A percentile compares a stretch with the other conserved stretches of the same genome.
Conservation (phyloP, 2,113 vertebrate species). For the Paracanthobrama guichenoti region DNA sequence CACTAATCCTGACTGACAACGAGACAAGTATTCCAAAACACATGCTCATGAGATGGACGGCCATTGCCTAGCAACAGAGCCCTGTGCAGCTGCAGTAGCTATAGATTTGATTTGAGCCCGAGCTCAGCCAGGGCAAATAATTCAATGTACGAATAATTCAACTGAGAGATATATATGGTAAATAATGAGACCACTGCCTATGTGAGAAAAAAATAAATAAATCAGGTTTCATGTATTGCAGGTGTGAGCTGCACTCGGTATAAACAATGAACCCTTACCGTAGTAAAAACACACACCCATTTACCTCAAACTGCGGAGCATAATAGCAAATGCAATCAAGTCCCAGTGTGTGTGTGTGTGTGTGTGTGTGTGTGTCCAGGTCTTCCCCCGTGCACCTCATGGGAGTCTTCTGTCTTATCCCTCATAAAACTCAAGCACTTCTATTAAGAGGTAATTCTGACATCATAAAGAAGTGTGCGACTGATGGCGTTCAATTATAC, state of each 20-base stretch:
- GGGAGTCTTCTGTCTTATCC: not conserved
- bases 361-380: constrained; percentile 4
- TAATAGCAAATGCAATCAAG: not conserved
- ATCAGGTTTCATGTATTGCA: not conserved
- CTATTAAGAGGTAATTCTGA: constrained; percentile 31
- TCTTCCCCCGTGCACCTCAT: constrained; percentile 19
- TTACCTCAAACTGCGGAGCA: not conserved
- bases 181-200: constrained; percentile 1
- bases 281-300: not conserved
- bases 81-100: constrained; percentile 62
- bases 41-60: constrained; percentile 62
- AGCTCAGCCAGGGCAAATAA: constrained; percentile 54
- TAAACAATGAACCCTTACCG: not conserved
- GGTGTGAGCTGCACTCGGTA: not conserved
- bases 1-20: constrained; percentile 45
- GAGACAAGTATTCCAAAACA: constrained; percentile 26
- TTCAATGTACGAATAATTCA: not conserved
- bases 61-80: constrained; percentile 76
- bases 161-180: not conserved
- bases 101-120: constrained; percentile 44
- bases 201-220: not conserved
- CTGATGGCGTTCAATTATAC: constrained; percentile 37
- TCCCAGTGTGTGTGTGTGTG: constrained; percentile 9
- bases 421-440: constrained; percentile 39
- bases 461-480: constrained; percentile 21